phyloP scores from a whole-genome alignment of 2,113 vertebrate genomes.

The Lasiurus borealis region DNA sequence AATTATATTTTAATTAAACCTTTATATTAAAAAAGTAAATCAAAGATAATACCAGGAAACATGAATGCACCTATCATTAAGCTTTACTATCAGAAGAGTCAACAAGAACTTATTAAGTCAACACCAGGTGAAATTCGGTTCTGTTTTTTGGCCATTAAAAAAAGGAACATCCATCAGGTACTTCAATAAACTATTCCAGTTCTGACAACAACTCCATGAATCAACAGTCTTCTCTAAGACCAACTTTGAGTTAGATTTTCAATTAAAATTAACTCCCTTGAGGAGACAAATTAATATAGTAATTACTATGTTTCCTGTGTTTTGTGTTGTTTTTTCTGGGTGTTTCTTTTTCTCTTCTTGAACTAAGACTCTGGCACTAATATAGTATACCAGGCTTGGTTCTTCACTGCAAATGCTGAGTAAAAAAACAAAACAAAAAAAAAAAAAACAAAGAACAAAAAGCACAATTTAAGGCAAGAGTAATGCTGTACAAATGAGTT shows the following conservation, averaged over 20 bases:
- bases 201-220: neutral
- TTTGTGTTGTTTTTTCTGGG: neutral
- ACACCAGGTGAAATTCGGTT: slow-evolving; percentile 9
- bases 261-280: neutral
- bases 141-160: neutral
- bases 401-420: neutral
- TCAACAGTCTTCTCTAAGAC: neutral
- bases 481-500: neutral
- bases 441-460: no score
- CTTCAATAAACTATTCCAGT: slow-evolving; percentile 34
- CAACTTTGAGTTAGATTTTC: neutral
- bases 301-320: slow-evolving; percentile 28
- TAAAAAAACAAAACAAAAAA: neutral
- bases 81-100: neutral
- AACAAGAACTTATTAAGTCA: slow-evolving; percentile 28
- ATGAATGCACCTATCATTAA: neutral
- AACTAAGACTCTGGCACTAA: neutral
- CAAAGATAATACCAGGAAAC: neutral
- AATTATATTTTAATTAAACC: slow-evolving; percentile 29
- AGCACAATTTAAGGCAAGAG: slow-evolving; percentile 19
- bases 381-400: neutral
- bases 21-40: neutral
- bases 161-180: neutral
- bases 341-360: slow-evolving; percentile 25
- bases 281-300: neutral